A percentile compares a stretch with the other conserved stretches of the same genome.
These are phyloP conservation scores for Aphis craccivora DNA, from an alignment of 1,140 invertebrate genomes.

Conservation along the genomic window DNA sequence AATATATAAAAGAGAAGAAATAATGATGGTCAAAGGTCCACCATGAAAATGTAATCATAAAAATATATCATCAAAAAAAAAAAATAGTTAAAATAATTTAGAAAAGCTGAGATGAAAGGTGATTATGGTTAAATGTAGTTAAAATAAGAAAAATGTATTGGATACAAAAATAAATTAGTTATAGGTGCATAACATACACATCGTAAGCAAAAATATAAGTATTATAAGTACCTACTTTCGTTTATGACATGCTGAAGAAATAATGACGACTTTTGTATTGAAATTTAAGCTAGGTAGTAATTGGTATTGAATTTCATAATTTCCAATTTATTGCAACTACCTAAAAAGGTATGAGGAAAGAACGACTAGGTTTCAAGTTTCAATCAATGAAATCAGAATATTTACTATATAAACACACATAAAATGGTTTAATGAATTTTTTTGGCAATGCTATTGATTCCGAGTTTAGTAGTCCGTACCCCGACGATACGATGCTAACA, in stretches of 20 bases:
- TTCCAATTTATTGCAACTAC: neutral
- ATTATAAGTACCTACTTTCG: neutral
- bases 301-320: slow-evolving; percentile 18
- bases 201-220: neutral
- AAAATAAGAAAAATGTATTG: neutral
- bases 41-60: neutral
- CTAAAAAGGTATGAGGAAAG: too few species aligned
- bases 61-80: too few species aligned
- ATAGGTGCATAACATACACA: neutral
- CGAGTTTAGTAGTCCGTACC: neutral
- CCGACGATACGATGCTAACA: neutral
- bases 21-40: neutral
- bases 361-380: neutral
- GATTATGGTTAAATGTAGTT: neutral
- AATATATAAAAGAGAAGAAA: neutral
- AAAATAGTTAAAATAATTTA: neutral
- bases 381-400: neutral
- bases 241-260: neutral
- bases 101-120: neutral
- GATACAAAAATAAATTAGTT: neutral
- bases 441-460: neutral
- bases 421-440: slow-evolving; percentile 1
- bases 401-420: neutral
- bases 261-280: neutral
- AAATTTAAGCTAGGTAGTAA: neutral